These are phyloP conservation scores for Uropsilus gracilis DNA, from an alignment of 2,113 vertebrate genomes.

Conservation along the genomic window DNA sequence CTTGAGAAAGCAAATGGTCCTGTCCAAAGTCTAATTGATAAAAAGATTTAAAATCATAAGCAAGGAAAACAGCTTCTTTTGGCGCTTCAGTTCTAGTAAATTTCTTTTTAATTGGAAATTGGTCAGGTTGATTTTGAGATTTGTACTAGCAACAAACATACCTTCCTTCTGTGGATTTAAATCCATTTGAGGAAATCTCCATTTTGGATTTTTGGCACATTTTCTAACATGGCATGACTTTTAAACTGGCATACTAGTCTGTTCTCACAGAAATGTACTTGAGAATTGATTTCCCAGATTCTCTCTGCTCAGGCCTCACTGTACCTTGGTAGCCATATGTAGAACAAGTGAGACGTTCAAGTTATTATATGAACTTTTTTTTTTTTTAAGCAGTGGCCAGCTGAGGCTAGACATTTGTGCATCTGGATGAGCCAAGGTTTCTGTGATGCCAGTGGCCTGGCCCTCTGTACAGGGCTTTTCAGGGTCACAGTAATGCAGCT, in stretches of 20 bases:
- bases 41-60: not conserved
- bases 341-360: constrained; percentile 36
- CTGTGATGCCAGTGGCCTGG: not conserved
- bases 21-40: not conserved
- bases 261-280: not conserved
- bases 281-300: not conserved
- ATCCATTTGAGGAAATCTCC: constrained; percentile 13
- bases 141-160: not conserved
- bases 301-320: not conserved
- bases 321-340: not conserved
- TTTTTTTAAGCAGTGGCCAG: constrained; percentile 1
- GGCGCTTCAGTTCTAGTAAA: not conserved
- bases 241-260: constrained; percentile 2
- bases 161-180: constrained; percentile 10
- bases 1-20: not conserved
- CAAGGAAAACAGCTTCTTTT: not conserved
- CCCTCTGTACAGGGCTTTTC: not conserved
- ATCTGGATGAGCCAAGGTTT: not conserved
- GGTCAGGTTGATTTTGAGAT: constrained; percentile 14
- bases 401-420: not conserved
- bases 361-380: not conserved
- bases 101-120: constrained; percentile 53
- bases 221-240: constrained; percentile 70
- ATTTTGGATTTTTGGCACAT: constrained; percentile 37
- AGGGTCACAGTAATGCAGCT: not conserved